Base-by-base conservation (phyloP, 1,140 invertebrate species). In the Rhagoletis zephyria region DNA sequence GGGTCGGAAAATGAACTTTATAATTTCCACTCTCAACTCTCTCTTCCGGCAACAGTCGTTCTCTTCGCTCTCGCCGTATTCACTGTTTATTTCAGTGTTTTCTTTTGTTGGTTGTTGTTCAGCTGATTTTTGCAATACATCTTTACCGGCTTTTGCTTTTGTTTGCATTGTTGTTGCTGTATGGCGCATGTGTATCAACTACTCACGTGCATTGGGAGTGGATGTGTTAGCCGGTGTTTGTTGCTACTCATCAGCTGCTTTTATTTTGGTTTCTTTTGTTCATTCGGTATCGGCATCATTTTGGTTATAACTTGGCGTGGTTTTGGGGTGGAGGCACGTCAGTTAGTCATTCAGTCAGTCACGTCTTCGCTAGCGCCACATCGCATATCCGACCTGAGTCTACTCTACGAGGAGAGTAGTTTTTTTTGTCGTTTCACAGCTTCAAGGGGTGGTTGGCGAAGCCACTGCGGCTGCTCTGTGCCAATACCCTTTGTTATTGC, bases 331-430 rank as follows among this genome's bases (percentile, higher is more conserved):
- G 74, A 16, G 56, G 74, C 48, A 16, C 51, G 30, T 30, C 30
- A 56, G 74, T 56, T n/a, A 81, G 48, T 81, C 16, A 30, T 16
- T 59, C 74, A 45, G 70, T 74, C 61, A 48, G 67, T 56, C 74
- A 81, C 19, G 74, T 81, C 74, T 81, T 81, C n/a, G 74, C n/a
- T 56, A 81, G 74, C 74, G 74, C 48, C 74, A 81, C 74, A 30
- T 30, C 16, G 74, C 45, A n/a, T 56, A 56, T 56, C 74, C 48
- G 9, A 56, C 45, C n/a, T 59, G 74, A 56, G 14, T 74, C 16
- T 56, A 19, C 45, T 70, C 16, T 81, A 56, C n/a, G 1, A 12
- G 48, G 14, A 16, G 67, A 30, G 30, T 30, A 30, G 1, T 30
- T 16, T 14, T 74, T 3, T 48, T 74, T 14, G 42, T 30, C 56